These are phyloP conservation scores for Sphecodes monilicornis DNA, from an alignment of 2,888 invertebrate genomes.

Conservation along the genomic window DNA sequence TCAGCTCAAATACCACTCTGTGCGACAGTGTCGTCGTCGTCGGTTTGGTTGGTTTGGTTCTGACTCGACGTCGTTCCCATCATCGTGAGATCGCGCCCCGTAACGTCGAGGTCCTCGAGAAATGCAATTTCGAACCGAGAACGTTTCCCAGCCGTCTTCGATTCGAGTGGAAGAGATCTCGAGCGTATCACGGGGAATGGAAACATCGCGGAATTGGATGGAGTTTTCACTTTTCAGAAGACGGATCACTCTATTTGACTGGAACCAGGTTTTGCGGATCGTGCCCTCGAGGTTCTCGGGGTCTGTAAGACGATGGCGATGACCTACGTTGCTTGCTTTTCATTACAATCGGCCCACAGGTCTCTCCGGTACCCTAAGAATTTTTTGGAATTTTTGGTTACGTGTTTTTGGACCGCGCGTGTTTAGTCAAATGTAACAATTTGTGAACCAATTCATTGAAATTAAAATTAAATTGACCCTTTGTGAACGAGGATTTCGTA, in stretches of 20 bases:
- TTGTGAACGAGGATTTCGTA: no score
- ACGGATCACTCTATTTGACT: slow-evolving; percentile 5
- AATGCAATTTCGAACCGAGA: neutral
- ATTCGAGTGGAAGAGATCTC: slow-evolving; percentile 3
- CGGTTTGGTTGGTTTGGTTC: neutral
- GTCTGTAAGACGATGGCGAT: neutral
- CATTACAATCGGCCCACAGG: neutral
- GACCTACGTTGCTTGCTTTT: neutral
- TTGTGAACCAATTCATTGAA: neutral
- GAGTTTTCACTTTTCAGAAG: slow-evolving; percentile 14
- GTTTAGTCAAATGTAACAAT: neutral
- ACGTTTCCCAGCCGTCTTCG: neutral
- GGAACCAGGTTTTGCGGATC: neutral
- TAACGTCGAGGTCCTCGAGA: neutral
- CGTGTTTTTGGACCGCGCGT: neutral
- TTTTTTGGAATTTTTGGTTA: neutral
- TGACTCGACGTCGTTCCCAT: neutral
- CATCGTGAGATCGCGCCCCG: neutral
- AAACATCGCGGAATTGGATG: neutral
- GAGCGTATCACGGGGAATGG: neutral
- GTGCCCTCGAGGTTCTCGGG: neutral
- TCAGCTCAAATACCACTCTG: no score
- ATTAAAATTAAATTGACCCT: no score
- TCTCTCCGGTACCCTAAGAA: neutral
- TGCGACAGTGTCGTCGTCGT: neutral